Base-by-base conservation (phyloP, 2,797 vertebrate species). In the Gymnothorax javanicus region DNA sequence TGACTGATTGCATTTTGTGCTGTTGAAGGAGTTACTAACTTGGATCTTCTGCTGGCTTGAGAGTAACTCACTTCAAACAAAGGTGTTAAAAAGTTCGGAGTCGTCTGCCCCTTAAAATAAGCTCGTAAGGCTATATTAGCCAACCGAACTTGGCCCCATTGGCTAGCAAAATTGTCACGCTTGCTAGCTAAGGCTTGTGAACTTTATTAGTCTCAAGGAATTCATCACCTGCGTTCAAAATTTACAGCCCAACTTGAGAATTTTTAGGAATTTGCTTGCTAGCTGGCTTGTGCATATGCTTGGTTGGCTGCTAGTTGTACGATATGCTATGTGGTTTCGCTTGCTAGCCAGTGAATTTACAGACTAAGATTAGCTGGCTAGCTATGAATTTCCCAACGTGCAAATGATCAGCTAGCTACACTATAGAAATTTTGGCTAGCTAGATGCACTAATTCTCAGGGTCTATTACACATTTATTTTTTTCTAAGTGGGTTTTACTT, bases 51-150 rank as follows among this genome's bases (percentile, higher is more conserved):
- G 25, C 43, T 17, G 25, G 17, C 7, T 59, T 64, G 27, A 6
- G 20, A 58, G 13, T 83, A 58, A 82, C 3, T 33, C 6, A 69
- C 75, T 82, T 83, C 52, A 86, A 82, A 86, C 77, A 9, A 52
- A 60, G 67, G 54, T 25, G 3, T 27, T 69, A 43, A 43, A 71
- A 82, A 69, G 59, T 82, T 69, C 7, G 23, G 43, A 82, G 50
- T 56, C 27, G 62, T 43, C 13, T 11, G 60, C 52, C 60, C 50
- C 59, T 64, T 20, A 52, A 62, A 27, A 20, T 57, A 69, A 67
- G 60, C 85, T 77, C 73, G 43, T 20, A 52, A 43, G 33, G 73
- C 43, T 77, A 43, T 4, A 60, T 81, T 82, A 83, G 56, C 57
- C 56, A 83, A 58, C 33, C 33, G 33, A 43, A 43, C 12, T 83